Base-by-base conservation (phyloP, 1,140 invertebrate species). In the Macrocentrus cingulum region DNA sequence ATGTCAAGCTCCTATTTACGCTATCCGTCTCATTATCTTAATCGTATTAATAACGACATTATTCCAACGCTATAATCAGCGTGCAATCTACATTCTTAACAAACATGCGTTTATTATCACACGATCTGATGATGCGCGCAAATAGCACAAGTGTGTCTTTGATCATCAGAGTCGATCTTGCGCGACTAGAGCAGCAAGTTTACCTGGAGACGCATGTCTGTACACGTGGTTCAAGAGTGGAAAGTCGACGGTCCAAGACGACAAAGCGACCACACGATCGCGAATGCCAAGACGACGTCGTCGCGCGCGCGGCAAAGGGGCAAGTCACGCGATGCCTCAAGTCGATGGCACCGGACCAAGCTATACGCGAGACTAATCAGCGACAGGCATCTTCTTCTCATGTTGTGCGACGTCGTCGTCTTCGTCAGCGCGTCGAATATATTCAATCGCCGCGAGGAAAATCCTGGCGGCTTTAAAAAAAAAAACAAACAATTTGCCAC, bases 61-160 rank as follows among this genome's bases (percentile, higher is more conserved):
- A 20, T 8, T 36, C 11, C 6, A 11, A 36, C 9, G 20, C 19
- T 32, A 20, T 51, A 37, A 51, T 51, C 49, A 29, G 49, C n/a
- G 49, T 36, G 49, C 32, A 36, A 51, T 51, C 49, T 51, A 51
- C 49, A 51, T 51, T 51, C 32, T n/a, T n/a, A 8, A 18, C 29
- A 51, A 51, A 19, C 18, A 51, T 51, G 49, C 16, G 49, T 51
- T 19, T 11, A 51, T 51, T 51, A 51, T 51, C 32, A 16, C 6
- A 51, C 25, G 49, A 51, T 51, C 49, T 37, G n/a, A 32, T 11
- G 18, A 9, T 29, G 9, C 25, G 25, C 25, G 9, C 25, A 29
- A 5, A 4, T 9, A 29, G n/a, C n/a, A n/a, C n/a, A n/a, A n/a
- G n/a, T n/a, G n/a, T n/a, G n/a, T n/a, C n/a, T n/a, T n/a, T n/a